These are phyloP conservation scores for Cyprinodon diabolis DNA, from an alignment of 2,797 vertebrate genomes.

Conservation along the genomic window DNA sequence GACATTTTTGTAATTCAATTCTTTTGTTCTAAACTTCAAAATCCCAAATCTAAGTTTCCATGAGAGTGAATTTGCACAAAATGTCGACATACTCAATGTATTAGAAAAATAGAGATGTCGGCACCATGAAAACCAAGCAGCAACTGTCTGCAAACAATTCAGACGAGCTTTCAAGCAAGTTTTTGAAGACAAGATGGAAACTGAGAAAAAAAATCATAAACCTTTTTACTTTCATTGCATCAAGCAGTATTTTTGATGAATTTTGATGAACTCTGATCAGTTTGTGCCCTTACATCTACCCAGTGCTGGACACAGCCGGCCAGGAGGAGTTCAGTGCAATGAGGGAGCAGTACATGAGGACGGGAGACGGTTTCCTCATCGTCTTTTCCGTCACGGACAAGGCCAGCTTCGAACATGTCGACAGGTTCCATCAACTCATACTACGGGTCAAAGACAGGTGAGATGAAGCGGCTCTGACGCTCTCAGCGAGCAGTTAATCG, in stretches of 20 bases:
- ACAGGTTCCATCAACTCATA: slow-evolving; percentile 98
- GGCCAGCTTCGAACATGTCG: slow-evolving; percentile 98
- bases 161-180: too few relatives aligned
- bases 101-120: too few relatives aligned
- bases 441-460: slow-evolving; percentile 98
- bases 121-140: too few relatives aligned
- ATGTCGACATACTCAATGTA: too few relatives aligned
- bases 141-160: too few relatives aligned
- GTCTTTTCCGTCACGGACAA: slow-evolving; percentile 98
- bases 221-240: not conserved
- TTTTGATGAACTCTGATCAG: not conserved
- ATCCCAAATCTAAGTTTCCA: not conserved
- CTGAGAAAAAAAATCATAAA: not conserved
- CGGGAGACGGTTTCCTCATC: slow-evolving; percentile 97
- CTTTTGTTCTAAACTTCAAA: too few relatives aligned
- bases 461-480: slow-evolving; percentile 19
- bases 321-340: slow-evolving; percentile 99
- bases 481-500: not conserved
- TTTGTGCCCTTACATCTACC: slow-evolving; percentile 6
- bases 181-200: not conserved
- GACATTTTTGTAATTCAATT: not conserved
- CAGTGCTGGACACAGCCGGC: slow-evolving; percentile 97
- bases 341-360: slow-evolving; percentile 99
- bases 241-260: not conserved
- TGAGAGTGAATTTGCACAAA: too few relatives aligned